A percentile compares a stretch with the other conserved stretches of the same genome.
phyloP scores from a whole-genome alignment of 2,888 invertebrate genomes.

The Chrysina gloriosa region DNA sequence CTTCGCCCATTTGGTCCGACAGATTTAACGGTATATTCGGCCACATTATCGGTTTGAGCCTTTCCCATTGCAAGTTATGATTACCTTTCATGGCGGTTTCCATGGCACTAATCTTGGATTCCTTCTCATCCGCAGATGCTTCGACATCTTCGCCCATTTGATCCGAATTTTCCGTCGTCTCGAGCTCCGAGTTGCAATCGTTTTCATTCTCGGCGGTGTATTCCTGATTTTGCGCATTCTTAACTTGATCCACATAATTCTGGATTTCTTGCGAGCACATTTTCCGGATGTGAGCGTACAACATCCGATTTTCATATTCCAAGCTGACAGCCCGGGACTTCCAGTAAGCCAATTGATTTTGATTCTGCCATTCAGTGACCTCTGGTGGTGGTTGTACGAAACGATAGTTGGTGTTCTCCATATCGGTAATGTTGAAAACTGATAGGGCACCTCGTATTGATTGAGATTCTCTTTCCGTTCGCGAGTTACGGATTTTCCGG shows the following conservation, averaged over 20 bases:
- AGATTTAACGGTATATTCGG: conserved; percentile 67
- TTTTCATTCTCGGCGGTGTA: conserved; percentile 66
- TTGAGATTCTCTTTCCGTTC: conserved; percentile 49
- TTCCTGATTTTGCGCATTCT: conserved; percentile 56
- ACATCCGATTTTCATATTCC: conserved; percentile 70
- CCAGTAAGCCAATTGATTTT: conserved; percentile 73
- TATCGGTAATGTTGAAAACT: conserved; percentile 55
- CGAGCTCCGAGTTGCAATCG: conserved; percentile 31
- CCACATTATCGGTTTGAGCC: conserved; percentile 75
- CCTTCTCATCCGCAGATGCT: conserved; percentile 71
- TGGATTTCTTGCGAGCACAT: conserved; percentile 57
- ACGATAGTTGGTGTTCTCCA: conserved; percentile 48
- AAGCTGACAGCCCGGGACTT: conserved; percentile 70
- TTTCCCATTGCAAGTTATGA: conserved; percentile 73
- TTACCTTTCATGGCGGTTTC: conserved; percentile 78
- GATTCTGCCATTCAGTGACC: conserved; percentile 66
- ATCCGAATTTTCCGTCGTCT: neutral
- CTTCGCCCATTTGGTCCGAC: too few relatives aligned
- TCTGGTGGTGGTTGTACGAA: conserved; percentile 49
- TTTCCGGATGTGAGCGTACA: conserved; percentile 67
- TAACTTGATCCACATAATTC: conserved; percentile 52
- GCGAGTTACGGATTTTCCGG: conserved; percentile 40
- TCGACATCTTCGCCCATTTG: neutral
- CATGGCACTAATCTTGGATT: conserved; percentile 77
- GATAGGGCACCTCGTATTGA: conserved; percentile 54